Evolutionary conservation across 1,140 invertebrate species (phyloP).

Genomic region (Caenorhabditis elegans): DNA sequence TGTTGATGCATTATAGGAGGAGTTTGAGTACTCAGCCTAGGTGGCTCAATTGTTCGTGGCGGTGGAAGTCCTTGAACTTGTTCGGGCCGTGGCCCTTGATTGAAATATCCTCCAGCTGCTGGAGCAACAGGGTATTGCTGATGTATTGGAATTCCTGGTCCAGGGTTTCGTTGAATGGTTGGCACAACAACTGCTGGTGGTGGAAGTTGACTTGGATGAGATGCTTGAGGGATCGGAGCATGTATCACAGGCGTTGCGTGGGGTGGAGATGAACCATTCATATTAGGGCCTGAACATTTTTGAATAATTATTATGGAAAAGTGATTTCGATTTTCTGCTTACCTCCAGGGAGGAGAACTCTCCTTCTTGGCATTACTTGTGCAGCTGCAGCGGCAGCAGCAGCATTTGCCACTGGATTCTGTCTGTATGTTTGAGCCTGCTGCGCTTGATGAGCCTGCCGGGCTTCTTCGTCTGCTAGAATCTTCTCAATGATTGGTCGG

Average conservation of each 20-base stretch:
- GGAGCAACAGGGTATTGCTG: not conserved
- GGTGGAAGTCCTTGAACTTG: conserved; percentile 28
- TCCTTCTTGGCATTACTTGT: not conserved
- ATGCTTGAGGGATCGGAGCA: not conserved
- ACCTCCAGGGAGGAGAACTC: conserved; percentile 37
- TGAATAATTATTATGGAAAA: not conserved
- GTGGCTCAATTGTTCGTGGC: not conserved
- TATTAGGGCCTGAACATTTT: not conserved
- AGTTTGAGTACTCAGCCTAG: not conserved
- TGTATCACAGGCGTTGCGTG: not conserved
- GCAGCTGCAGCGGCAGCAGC: not conserved
- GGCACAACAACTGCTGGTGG: conserved; percentile 35
- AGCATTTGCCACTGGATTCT: not conserved
- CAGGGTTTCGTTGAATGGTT: conserved; percentile 5
- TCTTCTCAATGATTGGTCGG: conserved; percentile 57
- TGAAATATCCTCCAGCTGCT: not conserved
- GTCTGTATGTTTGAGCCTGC: not conserved
- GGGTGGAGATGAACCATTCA: not conserved
- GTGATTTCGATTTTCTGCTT: not conserved
- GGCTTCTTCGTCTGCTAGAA: conserved; percentile 42
- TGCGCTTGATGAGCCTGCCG: not conserved
- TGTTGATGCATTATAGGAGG: not conserved
- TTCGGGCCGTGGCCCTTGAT: not conserved
- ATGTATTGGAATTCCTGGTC: not conserved
- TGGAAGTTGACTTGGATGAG: conserved; percentile 2